Evolutionary conservation across 2,113 vertebrate species (phyloP).

Genomic region (Triplophysa siluroides): DNA sequence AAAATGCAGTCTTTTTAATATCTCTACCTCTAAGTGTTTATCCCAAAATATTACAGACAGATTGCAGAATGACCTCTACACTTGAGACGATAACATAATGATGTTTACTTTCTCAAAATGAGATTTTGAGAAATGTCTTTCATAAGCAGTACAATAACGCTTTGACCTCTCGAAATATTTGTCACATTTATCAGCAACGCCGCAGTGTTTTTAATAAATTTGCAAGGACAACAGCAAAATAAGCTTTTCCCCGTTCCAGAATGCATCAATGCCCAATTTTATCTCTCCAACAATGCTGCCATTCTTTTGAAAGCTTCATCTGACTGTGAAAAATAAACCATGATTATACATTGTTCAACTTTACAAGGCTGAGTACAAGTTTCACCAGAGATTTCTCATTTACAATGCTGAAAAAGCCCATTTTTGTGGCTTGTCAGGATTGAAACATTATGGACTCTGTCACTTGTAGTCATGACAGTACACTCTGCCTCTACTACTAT

Average conservation of each 20-base stretch:
- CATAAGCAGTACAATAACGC: slow-evolving; percentile 20
- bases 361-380: slow-evolving; percentile 27
- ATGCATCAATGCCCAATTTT: slow-evolving; percentile 6
- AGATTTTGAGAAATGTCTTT: slow-evolving; percentile 34
- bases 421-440: slow-evolving; percentile 39
- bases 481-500: slow-evolving; percentile 39
- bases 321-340: slow-evolving; percentile 33
- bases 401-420: slow-evolving; percentile 35
- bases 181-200: slow-evolving; percentile 23
- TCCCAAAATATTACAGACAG: slow-evolving; percentile 2
- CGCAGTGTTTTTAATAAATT: slow-evolving; percentile 28
- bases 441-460: slow-evolving; percentile 43
- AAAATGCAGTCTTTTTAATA: neutral
- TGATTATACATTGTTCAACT: slow-evolving; percentile 37
- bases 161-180: slow-evolving; percentile 33
- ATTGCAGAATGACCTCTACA: slow-evolving; percentile 30
- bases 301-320: slow-evolving; percentile 21
- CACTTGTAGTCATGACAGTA: slow-evolving; percentile 40
- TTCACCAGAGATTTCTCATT: slow-evolving; percentile 15
- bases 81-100: slow-evolving; percentile 19
- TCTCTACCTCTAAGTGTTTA: neutral
- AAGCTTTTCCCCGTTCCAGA: neutral
- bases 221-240: slow-evolving; percentile 30
- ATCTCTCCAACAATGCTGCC: neutral
- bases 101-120: slow-evolving; percentile 30